Evolutionary conservation across 2,888 invertebrate genomes (phyloP).

Genomic region (Nemoura dubitans): DNA sequence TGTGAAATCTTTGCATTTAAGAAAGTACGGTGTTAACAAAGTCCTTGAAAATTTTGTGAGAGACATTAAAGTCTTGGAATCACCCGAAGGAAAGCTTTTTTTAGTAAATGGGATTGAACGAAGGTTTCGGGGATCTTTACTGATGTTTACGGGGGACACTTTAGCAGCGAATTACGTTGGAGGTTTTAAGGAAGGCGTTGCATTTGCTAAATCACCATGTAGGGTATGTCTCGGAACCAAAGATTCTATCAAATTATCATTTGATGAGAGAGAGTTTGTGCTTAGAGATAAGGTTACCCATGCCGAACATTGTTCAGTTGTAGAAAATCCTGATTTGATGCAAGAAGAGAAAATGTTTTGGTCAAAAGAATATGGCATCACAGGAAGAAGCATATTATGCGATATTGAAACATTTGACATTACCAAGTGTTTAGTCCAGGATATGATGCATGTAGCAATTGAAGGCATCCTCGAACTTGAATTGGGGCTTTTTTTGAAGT

Average conservation of each 20-base stretch:
- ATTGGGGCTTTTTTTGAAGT: constrained; percentile 46
- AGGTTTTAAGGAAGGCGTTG: constrained; percentile 28
- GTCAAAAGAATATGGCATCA: constrained; percentile 10
- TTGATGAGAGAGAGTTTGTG: constrained; percentile 15
- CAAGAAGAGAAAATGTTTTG: constrained; percentile 16
- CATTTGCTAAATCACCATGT: constrained; percentile 17
- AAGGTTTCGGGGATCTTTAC: constrained; percentile 8
- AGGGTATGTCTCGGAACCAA: constrained; percentile 10
- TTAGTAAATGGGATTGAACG: neutral
- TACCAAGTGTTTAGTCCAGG: constrained; percentile 25
- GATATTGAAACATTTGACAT: constrained; percentile 14
- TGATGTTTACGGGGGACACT: no score
- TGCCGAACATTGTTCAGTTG: neutral
- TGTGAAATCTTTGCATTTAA: neutral
- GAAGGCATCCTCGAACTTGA: constrained; percentile 26
- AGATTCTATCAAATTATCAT: constrained; percentile 18
- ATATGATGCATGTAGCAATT: constrained; percentile 24
- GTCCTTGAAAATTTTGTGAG: constrained; percentile 1
- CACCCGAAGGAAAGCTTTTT: neutral
- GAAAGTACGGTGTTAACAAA: constrained; percentile 21
- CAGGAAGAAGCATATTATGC: constrained; percentile 15
- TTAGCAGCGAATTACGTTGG: constrained; percentile 30
- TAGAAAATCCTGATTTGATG: neutral
- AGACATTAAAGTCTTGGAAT: constrained; percentile 24
- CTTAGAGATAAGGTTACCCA: constrained; percentile 2